phyloP scores from a whole-genome alignment of 2,113 vertebrate species.

The Phainopepla nitens region DNA sequence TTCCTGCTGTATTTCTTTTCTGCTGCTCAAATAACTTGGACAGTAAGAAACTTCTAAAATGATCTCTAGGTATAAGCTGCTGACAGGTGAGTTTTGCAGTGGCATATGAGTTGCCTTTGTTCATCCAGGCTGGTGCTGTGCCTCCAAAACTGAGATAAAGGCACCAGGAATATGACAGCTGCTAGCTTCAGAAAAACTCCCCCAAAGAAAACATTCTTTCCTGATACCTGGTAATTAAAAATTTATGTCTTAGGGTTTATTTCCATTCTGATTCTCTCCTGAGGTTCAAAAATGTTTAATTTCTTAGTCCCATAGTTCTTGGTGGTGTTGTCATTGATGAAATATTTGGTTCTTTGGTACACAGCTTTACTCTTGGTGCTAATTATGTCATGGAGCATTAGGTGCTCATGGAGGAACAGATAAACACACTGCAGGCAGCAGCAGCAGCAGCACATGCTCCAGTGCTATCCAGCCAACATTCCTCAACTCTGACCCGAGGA shows the following conservation, averaged over 20 bases:
- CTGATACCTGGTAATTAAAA: not conserved
- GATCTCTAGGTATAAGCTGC: not conserved
- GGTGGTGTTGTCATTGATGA: not conserved
- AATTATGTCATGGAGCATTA: not conserved
- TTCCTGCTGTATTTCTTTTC: not conserved
- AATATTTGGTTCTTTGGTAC: not conserved
- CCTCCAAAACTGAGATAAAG: not conserved
- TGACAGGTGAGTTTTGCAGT: not conserved
- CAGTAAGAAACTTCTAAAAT: not conserved
- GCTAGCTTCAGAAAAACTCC: not conserved
- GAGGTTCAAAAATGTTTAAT: not conserved
- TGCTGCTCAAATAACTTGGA: not conserved
- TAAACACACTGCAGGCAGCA: not conserved
- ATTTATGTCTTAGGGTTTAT: not conserved
- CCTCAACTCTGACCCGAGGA: slow-evolving; percentile 41
- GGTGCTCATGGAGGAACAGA: not conserved
- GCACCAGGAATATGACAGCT: not conserved
- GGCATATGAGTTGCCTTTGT: not conserved
- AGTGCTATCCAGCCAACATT: not conserved
- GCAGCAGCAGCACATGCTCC: not conserved
- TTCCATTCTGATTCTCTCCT: not conserved
- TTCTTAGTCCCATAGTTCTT: not conserved
- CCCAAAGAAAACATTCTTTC: not conserved
- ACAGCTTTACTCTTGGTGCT: not conserved
- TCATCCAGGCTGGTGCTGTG: not conserved